phyloP scores from a whole-genome alignment of 2,113 vertebrate species.

The Hippocampus mohnikei region DNA sequence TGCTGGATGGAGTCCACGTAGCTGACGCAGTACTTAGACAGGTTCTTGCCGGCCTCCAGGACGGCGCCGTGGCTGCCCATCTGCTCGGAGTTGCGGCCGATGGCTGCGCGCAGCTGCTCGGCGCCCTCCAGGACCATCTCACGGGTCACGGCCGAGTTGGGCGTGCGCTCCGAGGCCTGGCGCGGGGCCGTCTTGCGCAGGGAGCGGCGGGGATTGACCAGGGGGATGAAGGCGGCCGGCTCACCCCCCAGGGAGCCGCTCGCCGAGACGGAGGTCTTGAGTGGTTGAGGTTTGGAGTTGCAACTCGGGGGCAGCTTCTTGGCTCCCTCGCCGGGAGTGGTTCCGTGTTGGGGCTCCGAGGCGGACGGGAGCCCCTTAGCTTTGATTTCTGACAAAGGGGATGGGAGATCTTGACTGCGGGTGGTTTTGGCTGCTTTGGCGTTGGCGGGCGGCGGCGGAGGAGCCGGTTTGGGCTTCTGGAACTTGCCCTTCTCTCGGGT shows the following conservation, averaged over 20 bases:
- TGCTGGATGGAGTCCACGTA: conserved; percentile 98
- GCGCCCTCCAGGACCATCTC: conserved; percentile 87
- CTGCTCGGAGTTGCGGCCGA: conserved; percentile 88
- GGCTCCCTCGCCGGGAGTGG: conserved; percentile 58
- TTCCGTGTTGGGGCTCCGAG: conserved; percentile 64
- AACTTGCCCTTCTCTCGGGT: conserved; percentile 82
- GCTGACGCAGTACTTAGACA: conserved; percentile 90
- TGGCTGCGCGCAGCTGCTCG: conserved; percentile 82
- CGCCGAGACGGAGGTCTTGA: conserved; percentile 70
- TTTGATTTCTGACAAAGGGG: conserved; percentile 66
- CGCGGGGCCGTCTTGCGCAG: conserved; percentile 85
- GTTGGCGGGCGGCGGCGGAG: conserved; percentile 79
- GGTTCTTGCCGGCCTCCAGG: conserved; percentile 94
- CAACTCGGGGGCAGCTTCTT: conserved; percentile 79
- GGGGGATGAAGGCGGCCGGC: conserved; percentile 83
- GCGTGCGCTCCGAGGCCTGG: conserved; percentile 81
- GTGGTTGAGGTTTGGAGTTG: conserved; percentile 77
- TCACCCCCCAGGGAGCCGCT: conserved; percentile 54
- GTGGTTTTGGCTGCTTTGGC: conserved; percentile 76
- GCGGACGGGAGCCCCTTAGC: conserved; percentile 65
- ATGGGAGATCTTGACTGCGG: conserved; percentile 76
- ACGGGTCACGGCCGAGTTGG: conserved; percentile 85
- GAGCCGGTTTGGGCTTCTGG: conserved; percentile 86
- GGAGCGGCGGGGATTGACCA: conserved; percentile 86
- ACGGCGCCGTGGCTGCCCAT: conserved; percentile 91